Percentiles rank a stretch among this genome's conserved stretches.
phyloP scores from a whole-genome alignment of 1,140 invertebrate species.

The Lordiphosa clarofinis region DNA sequence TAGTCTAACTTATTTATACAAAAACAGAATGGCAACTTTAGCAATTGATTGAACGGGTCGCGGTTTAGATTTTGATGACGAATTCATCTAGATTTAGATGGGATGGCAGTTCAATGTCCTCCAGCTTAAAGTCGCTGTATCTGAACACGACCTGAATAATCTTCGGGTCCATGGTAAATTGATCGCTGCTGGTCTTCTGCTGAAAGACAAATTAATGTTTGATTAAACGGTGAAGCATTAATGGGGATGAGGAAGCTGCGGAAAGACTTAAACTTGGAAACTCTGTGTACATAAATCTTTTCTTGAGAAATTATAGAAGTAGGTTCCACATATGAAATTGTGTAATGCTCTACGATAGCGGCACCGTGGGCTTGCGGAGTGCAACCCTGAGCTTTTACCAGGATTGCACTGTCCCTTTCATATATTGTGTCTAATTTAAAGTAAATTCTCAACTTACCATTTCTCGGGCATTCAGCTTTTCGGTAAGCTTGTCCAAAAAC shows the following conservation, averaged over 20 bases:
- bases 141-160: slow-evolving; percentile 74
- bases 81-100: slow-evolving; percentile 84
- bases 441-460: slow-evolving; percentile 53
- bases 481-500: slow-evolving; percentile 68
- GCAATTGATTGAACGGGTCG: slow-evolving; percentile 16
- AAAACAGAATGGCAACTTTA: slow-evolving; percentile 37
- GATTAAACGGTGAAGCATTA: neutral
- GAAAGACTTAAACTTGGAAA: too few species aligned
- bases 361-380: too few species aligned
- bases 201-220: neutral
- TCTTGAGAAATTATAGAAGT: too few species aligned
- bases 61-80: slow-evolving; percentile 81
- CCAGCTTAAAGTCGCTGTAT: slow-evolving; percentile 86
- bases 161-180: slow-evolving; percentile 79
- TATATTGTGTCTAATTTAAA: too few species aligned
- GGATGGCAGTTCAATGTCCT: slow-evolving; percentile 94
- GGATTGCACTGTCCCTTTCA: too few species aligned
- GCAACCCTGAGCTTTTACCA: too few species aligned
- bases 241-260: too few species aligned
- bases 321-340: too few species aligned
- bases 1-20: slow-evolving; percentile 3
- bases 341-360: too few species aligned
- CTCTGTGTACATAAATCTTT: too few species aligned
- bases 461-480: slow-evolving; percentile 58
- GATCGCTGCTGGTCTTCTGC: slow-evolving; percentile 62